These are phyloP conservation scores for Ibycter americanus DNA, from an alignment of 2,797 vertebrate genomes.

Conservation along the genomic window DNA sequence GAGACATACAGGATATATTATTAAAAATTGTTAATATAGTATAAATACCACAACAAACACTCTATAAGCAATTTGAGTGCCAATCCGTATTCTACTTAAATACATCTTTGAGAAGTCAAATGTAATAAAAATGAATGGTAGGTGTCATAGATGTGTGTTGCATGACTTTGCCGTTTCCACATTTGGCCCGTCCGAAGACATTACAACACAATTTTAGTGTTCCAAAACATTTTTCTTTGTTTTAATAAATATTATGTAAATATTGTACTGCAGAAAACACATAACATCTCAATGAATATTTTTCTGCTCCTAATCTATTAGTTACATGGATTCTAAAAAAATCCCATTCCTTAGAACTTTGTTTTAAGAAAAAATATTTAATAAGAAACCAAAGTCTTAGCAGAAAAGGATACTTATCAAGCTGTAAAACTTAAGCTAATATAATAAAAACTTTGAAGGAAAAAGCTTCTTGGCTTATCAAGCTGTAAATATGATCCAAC, in stretches of 20 bases:
- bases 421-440: neutral
- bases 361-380: neutral
- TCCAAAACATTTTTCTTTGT: neutral
- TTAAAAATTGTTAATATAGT: neutral
- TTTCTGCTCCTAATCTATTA: neutral
- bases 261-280: neutral
- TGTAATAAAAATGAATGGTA: accelerated
- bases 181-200: neutral
- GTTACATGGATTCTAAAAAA: neutral
- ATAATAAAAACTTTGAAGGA: neutral
- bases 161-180: neutral
- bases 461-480: neutral
- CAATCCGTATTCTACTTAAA: neutral
- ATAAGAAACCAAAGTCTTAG: neutral
- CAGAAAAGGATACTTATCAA: neutral
- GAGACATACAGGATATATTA: neutral
- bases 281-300: neutral
- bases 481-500: neutral
- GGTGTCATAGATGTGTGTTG: neutral
- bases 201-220: neutral
- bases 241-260: neutral
- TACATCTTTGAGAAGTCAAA: neutral
- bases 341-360: neutral
- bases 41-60: neutral
- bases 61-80: neutral